A percentile compares a stretch with the other conserved stretches of the same genome.
Conservation (phyloP, 2,113 vertebrate species). For the Dicentrarchus labrax region DNA sequence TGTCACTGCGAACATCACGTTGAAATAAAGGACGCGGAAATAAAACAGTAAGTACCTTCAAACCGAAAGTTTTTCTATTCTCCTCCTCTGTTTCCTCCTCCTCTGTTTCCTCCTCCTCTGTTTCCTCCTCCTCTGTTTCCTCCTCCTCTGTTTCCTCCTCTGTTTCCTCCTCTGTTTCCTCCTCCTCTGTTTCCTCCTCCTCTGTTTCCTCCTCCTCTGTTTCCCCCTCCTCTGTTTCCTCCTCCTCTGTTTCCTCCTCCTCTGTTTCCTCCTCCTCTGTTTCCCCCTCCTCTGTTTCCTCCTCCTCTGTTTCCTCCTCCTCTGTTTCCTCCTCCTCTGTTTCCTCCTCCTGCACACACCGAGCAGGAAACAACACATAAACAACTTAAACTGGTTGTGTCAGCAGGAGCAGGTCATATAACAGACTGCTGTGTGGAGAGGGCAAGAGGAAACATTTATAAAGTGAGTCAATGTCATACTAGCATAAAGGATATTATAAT, state of each 20-base stretch:
- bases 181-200: neutral
- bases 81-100: neutral
- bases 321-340: neutral
- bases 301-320: neutral
- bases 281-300: neutral
- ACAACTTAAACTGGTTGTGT: neutral
- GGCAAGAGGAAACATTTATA: neutral
- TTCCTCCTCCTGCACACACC: neutral
- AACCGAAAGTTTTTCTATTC: neutral
- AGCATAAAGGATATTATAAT: neutral
- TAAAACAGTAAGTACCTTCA: constrained; percentile 38
- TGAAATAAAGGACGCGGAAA: constrained; percentile 28
- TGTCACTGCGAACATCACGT: neutral
- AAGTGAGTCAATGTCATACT: neutral
- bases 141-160: neutral
- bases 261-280: neutral
- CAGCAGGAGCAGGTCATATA: neutral
- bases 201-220: neutral
- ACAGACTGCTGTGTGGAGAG: neutral
- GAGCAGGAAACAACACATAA: neutral
- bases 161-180: neutral
- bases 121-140: neutral
- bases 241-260: neutral
- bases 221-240: neutral
- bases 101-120: neutral